phyloP scores from a whole-genome alignment of 1,140 invertebrate species.

The Apis cerana region DNA sequence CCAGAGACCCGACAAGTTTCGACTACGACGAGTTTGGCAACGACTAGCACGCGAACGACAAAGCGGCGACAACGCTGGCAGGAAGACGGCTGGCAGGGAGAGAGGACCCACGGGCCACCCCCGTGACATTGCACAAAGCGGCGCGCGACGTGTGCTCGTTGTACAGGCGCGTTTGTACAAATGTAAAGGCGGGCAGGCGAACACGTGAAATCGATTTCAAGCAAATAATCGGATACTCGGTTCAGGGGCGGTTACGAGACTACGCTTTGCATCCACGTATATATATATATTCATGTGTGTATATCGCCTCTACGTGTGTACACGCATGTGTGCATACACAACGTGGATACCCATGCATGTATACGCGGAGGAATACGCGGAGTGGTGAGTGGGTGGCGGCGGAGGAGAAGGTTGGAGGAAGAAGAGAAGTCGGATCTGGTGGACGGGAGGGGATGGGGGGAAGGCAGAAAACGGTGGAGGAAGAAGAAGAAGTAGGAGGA shows the following conservation, averaged over 20 bases:
- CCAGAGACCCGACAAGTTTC: not conserved
- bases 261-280: constrained; percentile 11
- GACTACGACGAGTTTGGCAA: not conserved
- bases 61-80: constrained; percentile 22
- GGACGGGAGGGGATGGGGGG: constrained; percentile 47
- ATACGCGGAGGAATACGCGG: not conserved
- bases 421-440: constrained; percentile 27
- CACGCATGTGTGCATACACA: not conserved
- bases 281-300: too few species aligned
- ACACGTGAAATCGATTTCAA: constrained; percentile 79
- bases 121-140: constrained; percentile 52
- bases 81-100: constrained; percentile 18
- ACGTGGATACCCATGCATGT: not conserved
- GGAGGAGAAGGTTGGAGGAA: constrained; percentile 36
- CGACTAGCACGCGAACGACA: constrained; percentile 31
- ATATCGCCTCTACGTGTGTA: not conserved
- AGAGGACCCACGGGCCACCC: constrained; percentile 38
- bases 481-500: constrained; percentile 57
- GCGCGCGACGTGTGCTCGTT: constrained; percentile 50
- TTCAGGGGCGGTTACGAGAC: constrained; percentile 52
- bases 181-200: constrained; percentile 72
- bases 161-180: constrained; percentile 68
- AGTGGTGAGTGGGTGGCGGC: constrained; percentile 25
- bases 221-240: constrained; percentile 79
- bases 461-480: constrained; percentile 39